Conservation (phyloP, 1,140 invertebrate genomes). For the Drosophila pectinifera region DNA sequence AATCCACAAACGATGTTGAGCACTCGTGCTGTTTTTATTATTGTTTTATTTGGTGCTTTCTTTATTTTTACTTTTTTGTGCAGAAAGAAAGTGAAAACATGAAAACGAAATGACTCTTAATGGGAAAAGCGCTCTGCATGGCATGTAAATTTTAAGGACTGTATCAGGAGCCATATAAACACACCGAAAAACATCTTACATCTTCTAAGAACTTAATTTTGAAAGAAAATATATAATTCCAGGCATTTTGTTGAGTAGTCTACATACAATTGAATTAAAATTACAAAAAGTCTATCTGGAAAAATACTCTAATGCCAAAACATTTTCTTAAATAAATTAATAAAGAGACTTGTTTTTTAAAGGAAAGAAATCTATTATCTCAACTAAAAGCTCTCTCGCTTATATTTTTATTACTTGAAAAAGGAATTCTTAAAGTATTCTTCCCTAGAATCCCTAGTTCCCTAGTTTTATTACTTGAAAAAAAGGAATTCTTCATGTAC, state of each 20-base stretch:
- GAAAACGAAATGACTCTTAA: conserved; percentile 38
- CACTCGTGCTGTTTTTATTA: conserved; percentile 32
- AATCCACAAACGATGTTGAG: conserved; percentile 22
- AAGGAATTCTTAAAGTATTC: neutral
- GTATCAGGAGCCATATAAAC: neutral
- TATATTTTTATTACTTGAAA: neutral
- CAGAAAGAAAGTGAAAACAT: conserved; percentile 22
- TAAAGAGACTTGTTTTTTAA: too few species aligned
- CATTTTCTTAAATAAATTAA: too few species aligned
- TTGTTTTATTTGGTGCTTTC: conserved; percentile 15
- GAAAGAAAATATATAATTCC: neutral
- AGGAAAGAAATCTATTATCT: too few species aligned
- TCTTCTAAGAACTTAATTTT: too few species aligned
- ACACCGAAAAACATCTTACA: neutral
- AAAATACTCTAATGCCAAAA: too few species aligned
- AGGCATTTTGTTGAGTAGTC: too few species aligned
- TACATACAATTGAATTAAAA: too few species aligned
- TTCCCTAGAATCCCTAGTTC: too few species aligned
- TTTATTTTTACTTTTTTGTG: neutral
- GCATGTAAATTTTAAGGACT: conserved; percentile 29
- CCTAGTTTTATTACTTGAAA: neutral
- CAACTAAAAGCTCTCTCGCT: too few species aligned
- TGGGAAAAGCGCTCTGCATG: conserved; percentile 28
- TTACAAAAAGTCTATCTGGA: too few species aligned
- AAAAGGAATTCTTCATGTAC: neutral